A percentile compares a stretch with the other conserved stretches of the same genome.
phyloP scores from a whole-genome alignment of 64 coral and sea anemone genomes.

The Cladopsammia gracilis region DNA sequence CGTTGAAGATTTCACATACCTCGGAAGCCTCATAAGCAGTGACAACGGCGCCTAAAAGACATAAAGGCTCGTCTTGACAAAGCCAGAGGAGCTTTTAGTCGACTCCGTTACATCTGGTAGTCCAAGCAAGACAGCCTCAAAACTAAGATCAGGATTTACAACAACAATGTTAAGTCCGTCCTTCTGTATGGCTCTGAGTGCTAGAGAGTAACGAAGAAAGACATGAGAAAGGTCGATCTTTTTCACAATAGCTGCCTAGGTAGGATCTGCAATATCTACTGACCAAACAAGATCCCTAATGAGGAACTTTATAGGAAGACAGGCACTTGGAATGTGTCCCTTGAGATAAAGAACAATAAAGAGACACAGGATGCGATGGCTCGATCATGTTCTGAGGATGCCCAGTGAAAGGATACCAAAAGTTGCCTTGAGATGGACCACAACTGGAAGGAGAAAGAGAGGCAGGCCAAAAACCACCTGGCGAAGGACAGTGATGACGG shows the following conservation, averaged over 20 bases:
- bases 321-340: too few species aligned
- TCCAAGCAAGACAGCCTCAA: neutral
- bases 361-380: constrained; percentile 19
- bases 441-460: too few species aligned
- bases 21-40: constrained; percentile 7
- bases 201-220: constrained; percentile 2
- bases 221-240: neutral
- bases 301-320: constrained; percentile 44
- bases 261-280: constrained; percentile 28
- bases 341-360: constrained; percentile 21
- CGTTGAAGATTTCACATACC: constrained; percentile 27
- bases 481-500: too few species aligned
- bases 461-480: too few species aligned
- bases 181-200: constrained; percentile 37
- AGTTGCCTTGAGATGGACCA: too few species aligned
- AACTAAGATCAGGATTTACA: constrained; percentile 10
- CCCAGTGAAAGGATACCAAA: too few species aligned
- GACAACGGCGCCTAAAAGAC: constrained; percentile 17
- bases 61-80: constrained; percentile 19
- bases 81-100: neutral
- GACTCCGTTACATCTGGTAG: constrained; percentile 15
- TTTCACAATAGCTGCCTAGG: constrained; percentile 8
- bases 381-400: constrained; percentile 13
- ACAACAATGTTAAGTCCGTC: neutral
- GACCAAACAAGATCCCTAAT: constrained; percentile 24